phyloP scores from a whole-genome alignment of 2,888 invertebrate genomes.

The Micoletzkya japonica region DNA sequence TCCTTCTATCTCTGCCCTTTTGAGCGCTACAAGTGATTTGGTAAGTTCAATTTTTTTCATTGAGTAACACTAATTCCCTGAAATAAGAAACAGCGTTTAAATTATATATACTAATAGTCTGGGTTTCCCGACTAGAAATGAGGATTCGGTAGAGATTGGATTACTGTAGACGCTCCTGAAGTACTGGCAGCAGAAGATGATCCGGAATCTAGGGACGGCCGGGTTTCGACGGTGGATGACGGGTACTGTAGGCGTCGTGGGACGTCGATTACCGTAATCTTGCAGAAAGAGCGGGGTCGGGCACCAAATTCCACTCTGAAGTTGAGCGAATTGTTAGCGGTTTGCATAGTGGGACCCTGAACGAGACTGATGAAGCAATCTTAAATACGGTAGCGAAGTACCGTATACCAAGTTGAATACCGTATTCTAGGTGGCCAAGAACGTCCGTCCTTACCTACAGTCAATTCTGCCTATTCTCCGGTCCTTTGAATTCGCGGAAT shows the following conservation, averaged over 20 bases:
- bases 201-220: slow-evolving; percentile 15
- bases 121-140: too few relatives aligned
- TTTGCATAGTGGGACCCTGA: slow-evolving; percentile 19
- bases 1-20: slow-evolving; percentile 26
- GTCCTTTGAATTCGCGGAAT: background rate
- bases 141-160: background rate
- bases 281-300: slow-evolving; percentile 16
- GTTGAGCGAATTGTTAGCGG: slow-evolving; percentile 30
- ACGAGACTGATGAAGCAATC: slow-evolving; percentile 14
- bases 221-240: slow-evolving; percentile 28
- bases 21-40: slow-evolving; percentile 13
- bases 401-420: too few relatives aligned
- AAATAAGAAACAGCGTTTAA: background rate
- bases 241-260: slow-evolving; percentile 18
- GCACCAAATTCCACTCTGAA: slow-evolving; percentile 26
- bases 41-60: background rate
- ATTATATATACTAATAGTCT: background rate
- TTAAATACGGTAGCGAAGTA: slow-evolving; percentile 8
- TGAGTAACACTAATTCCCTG: too few relatives aligned
- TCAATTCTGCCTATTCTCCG: slow-evolving; percentile 31
- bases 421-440: slow-evolving; percentile 17
- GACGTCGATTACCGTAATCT: background rate
- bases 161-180: slow-evolving; percentile 10
- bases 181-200: slow-evolving; percentile 22
- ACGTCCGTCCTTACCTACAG: slow-evolving; percentile 28